Percentiles rank a stretch among this genome's conserved stretches.
phyloP scores from a whole-genome alignment of 1,140 invertebrate species.

The Drosophila sp. region DNA sequence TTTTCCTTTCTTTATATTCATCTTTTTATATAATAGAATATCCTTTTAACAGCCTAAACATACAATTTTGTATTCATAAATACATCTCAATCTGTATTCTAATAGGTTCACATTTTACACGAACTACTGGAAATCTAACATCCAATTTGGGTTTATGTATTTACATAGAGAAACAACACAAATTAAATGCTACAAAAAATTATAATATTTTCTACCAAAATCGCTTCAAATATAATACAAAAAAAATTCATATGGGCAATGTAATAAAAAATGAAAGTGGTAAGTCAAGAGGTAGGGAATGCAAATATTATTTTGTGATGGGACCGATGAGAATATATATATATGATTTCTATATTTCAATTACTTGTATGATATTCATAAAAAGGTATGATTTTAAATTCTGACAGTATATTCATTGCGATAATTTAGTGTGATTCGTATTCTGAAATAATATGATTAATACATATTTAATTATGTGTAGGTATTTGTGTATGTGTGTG shows the following conservation, averaged over 20 bases:
- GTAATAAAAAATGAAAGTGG: not conserved
- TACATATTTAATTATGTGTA: conserved; percentile 25
- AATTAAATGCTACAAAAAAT: conserved; percentile 15
- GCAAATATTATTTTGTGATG: conserved; percentile 21
- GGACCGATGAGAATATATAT: conserved; percentile 25
- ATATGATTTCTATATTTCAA: conserved; percentile 6
- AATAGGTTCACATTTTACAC: conserved; percentile 20
- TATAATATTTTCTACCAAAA: conserved; percentile 18
- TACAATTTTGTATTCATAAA: conserved; percentile 48
- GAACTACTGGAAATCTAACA: conserved; percentile 29
- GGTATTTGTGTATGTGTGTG: conserved; percentile 21
- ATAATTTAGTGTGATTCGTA: conserved; percentile 38
- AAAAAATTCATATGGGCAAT: not conserved
- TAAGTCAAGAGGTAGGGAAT: not conserved
- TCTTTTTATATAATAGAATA: conserved; percentile 21
- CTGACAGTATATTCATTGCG: conserved; percentile 38
- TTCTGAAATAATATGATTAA: conserved; percentile 36
- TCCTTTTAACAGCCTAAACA: conserved; percentile 45
- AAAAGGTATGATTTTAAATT: conserved; percentile 29
- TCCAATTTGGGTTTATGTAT: conserved; percentile 32
- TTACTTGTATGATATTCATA: conserved; percentile 28
- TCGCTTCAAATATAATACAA: not conserved
- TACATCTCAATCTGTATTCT: conserved; percentile 23
- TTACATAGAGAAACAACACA: conserved; percentile 38
- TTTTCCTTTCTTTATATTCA: conserved; percentile 3